These are phyloP conservation scores for Blera fallax DNA, from an alignment of 2,888 invertebrate genomes.

Conservation along the genomic window DNA sequence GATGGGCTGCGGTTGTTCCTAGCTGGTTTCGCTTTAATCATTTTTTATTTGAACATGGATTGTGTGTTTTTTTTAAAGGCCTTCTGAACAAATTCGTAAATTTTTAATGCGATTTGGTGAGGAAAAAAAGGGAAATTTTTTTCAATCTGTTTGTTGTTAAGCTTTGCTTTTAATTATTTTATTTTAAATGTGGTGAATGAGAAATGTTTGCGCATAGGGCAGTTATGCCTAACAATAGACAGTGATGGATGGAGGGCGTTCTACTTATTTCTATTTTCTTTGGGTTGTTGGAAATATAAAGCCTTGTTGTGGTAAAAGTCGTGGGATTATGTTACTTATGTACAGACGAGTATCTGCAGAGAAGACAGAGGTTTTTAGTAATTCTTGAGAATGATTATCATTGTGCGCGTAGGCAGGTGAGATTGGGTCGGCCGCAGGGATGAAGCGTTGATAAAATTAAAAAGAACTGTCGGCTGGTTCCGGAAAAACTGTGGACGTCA, in stretches of 20 bases:
- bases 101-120: slow-evolving; percentile 25
- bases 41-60: not conserved
- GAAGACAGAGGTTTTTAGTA: too few species aligned
- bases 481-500: too few species aligned
- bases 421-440: too few species aligned
- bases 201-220: not conserved
- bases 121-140: not conserved
- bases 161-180: not conserved
- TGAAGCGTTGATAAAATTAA: too few species aligned
- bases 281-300: too few species aligned
- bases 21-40: not conserved
- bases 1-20: slow-evolving; percentile 14
- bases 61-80: not conserved
- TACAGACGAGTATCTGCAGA: too few species aligned
- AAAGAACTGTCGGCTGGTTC: too few species aligned
- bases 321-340: too few species aligned
- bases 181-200: not conserved
- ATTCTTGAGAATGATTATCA: too few species aligned
- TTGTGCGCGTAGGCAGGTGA: too few species aligned
- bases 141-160: not conserved
- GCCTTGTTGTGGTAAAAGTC: too few species aligned
- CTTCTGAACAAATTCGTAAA: not conserved
- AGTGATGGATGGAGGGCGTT: not conserved
- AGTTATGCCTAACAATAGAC: not conserved
- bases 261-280: too few species aligned